Evolutionary conservation across 2,888 invertebrate species (phyloP).

Genomic region (Trachelus tabidus): DNA sequence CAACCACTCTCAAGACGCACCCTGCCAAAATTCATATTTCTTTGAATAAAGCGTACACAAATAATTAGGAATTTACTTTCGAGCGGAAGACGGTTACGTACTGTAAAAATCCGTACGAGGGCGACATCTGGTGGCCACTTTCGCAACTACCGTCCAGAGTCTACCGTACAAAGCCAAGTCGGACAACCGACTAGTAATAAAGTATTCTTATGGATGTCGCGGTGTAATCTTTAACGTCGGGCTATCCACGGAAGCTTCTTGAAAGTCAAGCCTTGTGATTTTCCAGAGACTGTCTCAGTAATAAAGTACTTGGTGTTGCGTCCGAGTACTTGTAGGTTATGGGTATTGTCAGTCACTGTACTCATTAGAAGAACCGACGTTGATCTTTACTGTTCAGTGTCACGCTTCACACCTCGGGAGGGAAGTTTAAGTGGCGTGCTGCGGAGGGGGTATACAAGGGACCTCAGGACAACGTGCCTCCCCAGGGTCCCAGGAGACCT

Average conservation of each 20-base stretch:
- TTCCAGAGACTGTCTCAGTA: not conserved
- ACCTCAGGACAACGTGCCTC: slow-evolving; percentile 9
- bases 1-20: not conserved
- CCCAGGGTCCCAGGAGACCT: slow-evolving; percentile 24
- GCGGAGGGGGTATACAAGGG: slow-evolving; percentile 8
- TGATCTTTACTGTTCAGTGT: slow-evolving; percentile 22
- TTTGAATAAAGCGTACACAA: not conserved
- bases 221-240: not conserved
- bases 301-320: not conserved
- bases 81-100: not conserved
- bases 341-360: not conserved
- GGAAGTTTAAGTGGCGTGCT: slow-evolving; percentile 1
- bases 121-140: not conserved
- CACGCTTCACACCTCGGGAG: slow-evolving; percentile 39
- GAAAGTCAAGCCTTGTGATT: not conserved
- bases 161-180: not conserved
- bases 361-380: not conserved
- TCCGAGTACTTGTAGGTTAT: not conserved
- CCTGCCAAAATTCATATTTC: not conserved
- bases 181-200: not conserved
- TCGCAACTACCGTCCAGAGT: not conserved
- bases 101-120: not conserved
- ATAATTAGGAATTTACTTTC: not conserved
- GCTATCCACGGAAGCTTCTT: not conserved
- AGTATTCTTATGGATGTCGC: not conserved